Evolutionary conservation across 2,888 invertebrate species (phyloP), one percentile per base, ranked within the genome.

Genomic region (Spisula solida): DNA sequence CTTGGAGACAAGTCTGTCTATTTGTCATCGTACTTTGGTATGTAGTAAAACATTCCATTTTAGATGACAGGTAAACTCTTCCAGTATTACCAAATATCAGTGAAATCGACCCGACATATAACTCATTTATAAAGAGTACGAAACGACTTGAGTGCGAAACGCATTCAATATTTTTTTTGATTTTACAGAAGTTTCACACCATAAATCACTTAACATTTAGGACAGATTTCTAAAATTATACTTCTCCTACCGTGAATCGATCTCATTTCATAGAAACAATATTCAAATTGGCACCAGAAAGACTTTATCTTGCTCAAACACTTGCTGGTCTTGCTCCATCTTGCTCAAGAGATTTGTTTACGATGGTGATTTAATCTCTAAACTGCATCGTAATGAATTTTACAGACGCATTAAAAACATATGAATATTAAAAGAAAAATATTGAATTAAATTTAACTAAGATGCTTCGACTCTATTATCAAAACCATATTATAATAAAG

Each of bases 291-390:
- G 60, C 25, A 25, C 60, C 1, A 34, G 31, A 31, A 16, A 1
- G 34, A 1, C 75, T 75, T 75, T 75, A 75, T 18, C 31, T 2
- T 75, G 75, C 31, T 16, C 18, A 31, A 18, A 75, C 81, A 81
- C 81, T 70, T 82, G n/a, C n/a, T n/a, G n/a, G n/a, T n/a, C n/a
- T n/a, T n/a, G 86, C 56, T 81, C 60, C 47, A 47, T 86, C 83
- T 75, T 70, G 88, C 66, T 60, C 60, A 34, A n/a, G 55, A 25
- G 70, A 84, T 83, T 83, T 92, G 92, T 92, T 92, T 92, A 92
- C 92, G 89, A 89, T 92, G 86, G 92, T 87, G 85, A 92, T 83
- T 18, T 87, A 87, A n/a, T 87, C 87, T 87, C 56, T 87, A 79
- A 79, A 14, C 51, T 10, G 8, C 0, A 51, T 20, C 8, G 0